phyloP scores from a whole-genome alignment of 2,797 vertebrate genomes.

The Gymnothorax javanicus region DNA sequence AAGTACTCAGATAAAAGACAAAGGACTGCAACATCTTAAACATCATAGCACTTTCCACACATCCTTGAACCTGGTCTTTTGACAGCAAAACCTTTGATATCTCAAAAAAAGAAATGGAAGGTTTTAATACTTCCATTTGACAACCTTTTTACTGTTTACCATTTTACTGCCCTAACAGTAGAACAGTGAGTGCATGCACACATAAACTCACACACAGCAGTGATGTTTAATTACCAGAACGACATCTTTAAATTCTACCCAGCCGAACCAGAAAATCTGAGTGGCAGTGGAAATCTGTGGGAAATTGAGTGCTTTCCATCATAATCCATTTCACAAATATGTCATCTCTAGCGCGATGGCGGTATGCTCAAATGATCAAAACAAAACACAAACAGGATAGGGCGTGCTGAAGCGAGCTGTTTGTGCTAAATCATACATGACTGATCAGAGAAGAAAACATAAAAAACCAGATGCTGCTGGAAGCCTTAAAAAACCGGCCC shows the following conservation, averaged over 20 bases:
- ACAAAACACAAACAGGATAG: background rate
- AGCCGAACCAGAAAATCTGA: background rate
- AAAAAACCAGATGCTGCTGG: background rate
- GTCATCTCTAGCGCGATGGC: background rate
- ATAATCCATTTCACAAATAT: background rate
- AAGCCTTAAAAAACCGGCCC: background rate
- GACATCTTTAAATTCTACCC: background rate
- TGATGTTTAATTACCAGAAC: background rate
- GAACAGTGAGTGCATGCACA: background rate
- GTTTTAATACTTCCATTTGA: background rate
- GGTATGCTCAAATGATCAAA: background rate
- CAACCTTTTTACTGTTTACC: too few species aligned
- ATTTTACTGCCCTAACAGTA: too few species aligned
- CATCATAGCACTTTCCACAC: background rate
- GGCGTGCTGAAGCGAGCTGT: background rate
- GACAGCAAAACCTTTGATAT: background rate
- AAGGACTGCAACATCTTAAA: background rate
- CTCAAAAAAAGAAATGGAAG: background rate
- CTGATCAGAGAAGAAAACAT: background rate
- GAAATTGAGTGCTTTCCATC: background rate
- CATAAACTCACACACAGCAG: background rate
- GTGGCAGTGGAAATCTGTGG: too few species aligned
- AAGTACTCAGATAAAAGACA: background rate
- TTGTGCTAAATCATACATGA: constrained; percentile 9
- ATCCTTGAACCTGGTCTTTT: background rate